Percentiles rank a stretch among this genome's conserved stretches.
Evolutionary conservation across 2,888 invertebrate genomes (phyloP).

Genomic region (Cecidostiba fungosa): DNA sequence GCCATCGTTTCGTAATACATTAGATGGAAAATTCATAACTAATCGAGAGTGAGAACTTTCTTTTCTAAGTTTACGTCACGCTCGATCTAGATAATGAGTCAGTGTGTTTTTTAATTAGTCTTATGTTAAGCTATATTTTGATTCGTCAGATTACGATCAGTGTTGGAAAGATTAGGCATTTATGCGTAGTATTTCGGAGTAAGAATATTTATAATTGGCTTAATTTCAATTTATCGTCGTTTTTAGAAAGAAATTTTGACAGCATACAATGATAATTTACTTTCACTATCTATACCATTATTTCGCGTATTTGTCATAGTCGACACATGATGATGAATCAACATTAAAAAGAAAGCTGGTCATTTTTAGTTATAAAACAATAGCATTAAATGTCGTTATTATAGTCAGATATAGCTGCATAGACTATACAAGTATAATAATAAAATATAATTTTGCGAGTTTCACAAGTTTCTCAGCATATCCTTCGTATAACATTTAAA

Average conservation of each 20-base stretch:
- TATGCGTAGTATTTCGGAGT: neutral
- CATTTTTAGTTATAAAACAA: neutral
- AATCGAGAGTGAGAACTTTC: neutral
- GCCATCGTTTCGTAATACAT: slow-evolving; percentile 15
- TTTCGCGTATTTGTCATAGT: neutral
- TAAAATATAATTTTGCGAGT: neutral
- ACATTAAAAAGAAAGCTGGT: neutral
- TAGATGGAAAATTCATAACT: neutral
- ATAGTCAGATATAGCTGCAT: neutral
- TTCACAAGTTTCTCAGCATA: neutral
- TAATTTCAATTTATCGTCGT: neutral
- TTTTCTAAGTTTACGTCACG: neutral
- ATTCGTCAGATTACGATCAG: neutral
- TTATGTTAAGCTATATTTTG: neutral
- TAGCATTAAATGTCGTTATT: neutral
- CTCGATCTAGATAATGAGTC: slow-evolving; percentile 1
- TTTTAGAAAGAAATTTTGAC: neutral
- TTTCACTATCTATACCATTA: neutral
- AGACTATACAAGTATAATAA: neutral
- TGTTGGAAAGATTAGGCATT: neutral
- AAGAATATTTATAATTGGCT: neutral
- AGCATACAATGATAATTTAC: neutral
- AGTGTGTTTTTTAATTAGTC: slow-evolving; percentile 7
- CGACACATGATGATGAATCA: neutral
- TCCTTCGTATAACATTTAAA: neutral